A percentile compares a stretch with the other conserved stretches of the same genome.
Evolutionary conservation across 2,888 invertebrate species (phyloP).

Genomic region (Lasioglossum marginatum): DNA sequence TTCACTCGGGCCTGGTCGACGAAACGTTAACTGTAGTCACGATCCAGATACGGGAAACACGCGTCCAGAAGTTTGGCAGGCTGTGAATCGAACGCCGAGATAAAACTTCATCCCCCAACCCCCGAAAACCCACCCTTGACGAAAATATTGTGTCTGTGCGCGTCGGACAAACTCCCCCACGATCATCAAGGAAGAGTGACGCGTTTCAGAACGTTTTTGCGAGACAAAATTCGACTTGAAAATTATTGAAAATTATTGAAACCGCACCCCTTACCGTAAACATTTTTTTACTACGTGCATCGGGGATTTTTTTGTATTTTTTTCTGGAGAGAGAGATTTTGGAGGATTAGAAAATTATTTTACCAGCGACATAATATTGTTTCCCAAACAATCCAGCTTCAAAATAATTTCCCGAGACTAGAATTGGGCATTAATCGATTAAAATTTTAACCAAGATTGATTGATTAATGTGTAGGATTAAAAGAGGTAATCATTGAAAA

Average conservation of each 20-base stretch:
- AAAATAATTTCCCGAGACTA: too few relatives aligned
- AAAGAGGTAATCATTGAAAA: too few relatives aligned
- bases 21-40: constrained; percentile 23
- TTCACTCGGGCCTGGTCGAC: background rate
- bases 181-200: background rate
- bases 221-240: too few relatives aligned
- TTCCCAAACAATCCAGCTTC: too few relatives aligned
- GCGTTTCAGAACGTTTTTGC: too few relatives aligned
- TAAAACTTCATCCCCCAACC: background rate
- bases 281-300: background rate
- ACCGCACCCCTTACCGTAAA: background rate
- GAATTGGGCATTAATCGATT: too few relatives aligned
- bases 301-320: background rate
- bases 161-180: background rate
- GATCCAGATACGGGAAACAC: constrained; percentile 16
- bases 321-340: background rate
- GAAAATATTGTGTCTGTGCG: constrained; percentile 2
- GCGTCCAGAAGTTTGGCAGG: constrained; percentile 25
- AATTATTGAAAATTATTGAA: too few relatives aligned
- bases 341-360: background rate
- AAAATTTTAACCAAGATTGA: too few relatives aligned
- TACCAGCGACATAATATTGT: too few relatives aligned
- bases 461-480: too few relatives aligned
- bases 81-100: constrained; percentile 6
- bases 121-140: background rate